Conservation (phyloP, 92 coral and sea anemone species). For the Epizoanthus fatuus region DNA sequence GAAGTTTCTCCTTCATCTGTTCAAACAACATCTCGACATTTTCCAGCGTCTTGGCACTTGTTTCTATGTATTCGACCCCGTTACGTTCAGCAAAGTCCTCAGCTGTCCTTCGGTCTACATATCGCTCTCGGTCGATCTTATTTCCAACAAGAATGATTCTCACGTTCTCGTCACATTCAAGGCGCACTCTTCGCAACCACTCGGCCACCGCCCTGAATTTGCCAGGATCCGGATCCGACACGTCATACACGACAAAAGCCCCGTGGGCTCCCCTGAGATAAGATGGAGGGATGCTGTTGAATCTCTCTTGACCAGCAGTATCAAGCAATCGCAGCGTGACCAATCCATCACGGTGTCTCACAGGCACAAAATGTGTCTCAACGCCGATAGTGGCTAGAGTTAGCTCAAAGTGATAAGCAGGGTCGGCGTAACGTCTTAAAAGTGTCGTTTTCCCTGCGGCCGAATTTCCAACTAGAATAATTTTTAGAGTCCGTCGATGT, state of each 20-base stretch:
- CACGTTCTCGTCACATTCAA: constrained; percentile 54
- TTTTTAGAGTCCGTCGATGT: constrained; percentile 46
- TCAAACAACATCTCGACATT: constrained; percentile 72
- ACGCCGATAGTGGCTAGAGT: constrained; percentile 47
- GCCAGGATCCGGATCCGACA: constrained; percentile 30
- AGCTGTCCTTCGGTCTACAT: constrained; percentile 33
- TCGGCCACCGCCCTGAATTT: constrained; percentile 29
- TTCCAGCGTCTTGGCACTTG: constrained; percentile 69
- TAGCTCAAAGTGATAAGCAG: constrained; percentile 17
- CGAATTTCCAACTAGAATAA: constrained; percentile 53
- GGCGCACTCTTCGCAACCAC: constrained; percentile 29
- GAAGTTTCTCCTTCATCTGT: constrained; percentile 50
- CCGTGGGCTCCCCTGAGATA: constrained; percentile 69
- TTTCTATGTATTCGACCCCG: constrained; percentile 58
- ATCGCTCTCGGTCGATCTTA: constrained; percentile 51
- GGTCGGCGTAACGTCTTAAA: constrained; percentile 38
- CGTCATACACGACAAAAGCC: constrained; percentile 68
- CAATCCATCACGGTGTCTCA: constrained; percentile 41
- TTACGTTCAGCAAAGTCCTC: constrained; percentile 43
- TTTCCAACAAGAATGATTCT: constrained; percentile 64
- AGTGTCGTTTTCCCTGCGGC: constrained; percentile 66
- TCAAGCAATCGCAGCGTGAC: constrained; percentile 58
- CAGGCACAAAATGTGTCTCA: constrained; percentile 44
- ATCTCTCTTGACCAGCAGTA: constrained; percentile 71
- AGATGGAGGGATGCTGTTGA: constrained; percentile 62